A percentile compares a stretch with the other conserved stretches of the same genome.
Conservation (phyloP, 2,113 vertebrate genomes). For the Tricholaema leucomelas region DNA sequence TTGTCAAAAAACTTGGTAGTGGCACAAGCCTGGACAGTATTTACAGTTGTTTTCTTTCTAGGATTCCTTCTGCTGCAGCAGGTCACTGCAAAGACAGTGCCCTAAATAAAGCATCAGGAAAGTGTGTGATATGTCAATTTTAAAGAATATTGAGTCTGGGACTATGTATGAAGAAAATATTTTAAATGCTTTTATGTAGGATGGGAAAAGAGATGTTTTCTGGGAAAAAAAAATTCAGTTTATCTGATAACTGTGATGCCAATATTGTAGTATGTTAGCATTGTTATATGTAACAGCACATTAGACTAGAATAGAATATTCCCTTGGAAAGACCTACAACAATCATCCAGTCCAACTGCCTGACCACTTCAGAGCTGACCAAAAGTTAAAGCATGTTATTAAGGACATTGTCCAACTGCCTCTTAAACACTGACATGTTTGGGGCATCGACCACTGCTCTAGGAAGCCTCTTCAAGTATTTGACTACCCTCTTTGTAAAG, state of each 20-base stretch:
- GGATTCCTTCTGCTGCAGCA: not conserved
- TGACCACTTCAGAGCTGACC: not conserved
- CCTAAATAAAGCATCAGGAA: not conserved
- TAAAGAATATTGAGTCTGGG: not conserved
- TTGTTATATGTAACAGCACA: not conserved
- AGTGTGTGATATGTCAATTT: not conserved
- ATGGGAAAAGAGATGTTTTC: not conserved
- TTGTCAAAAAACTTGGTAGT: not conserved
- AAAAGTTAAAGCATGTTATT: not conserved
- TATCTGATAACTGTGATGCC: not conserved
- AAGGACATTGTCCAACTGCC: not conserved
- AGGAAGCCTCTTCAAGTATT: not conserved
- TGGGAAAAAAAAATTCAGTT: not conserved
- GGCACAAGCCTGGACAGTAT: not conserved
- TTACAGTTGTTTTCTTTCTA: not conserved
- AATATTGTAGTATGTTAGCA: not conserved
- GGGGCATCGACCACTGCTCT: rapidly evolving
- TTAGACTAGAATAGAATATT: not conserved
- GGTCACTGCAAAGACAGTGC: not conserved
- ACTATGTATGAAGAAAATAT: not conserved
- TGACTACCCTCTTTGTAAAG: not conserved
- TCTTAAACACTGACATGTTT: not conserved
- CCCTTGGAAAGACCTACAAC: not conserved
- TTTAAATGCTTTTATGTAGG: not conserved
- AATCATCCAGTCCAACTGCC: not conserved